Percentiles rank a stretch among this genome's conserved stretches.
These are phyloP conservation scores for Manduca sexta DNA, from an alignment of 1,140 invertebrate genomes.

Conservation along the genomic window DNA sequence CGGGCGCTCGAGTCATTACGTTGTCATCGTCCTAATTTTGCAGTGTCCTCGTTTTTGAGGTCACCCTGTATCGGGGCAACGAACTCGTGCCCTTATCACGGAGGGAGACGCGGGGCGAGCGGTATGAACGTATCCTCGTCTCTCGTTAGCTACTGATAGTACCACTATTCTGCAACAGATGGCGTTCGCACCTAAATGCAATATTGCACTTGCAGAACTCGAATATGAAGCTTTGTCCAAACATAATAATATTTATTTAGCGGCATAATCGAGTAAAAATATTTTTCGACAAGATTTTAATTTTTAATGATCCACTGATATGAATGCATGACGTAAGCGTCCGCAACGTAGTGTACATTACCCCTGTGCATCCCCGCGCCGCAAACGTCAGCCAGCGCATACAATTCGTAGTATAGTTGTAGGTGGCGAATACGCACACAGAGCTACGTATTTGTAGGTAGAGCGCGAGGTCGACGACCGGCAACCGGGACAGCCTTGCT, in stretches of 20 bases:
- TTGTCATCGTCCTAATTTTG: conserved; percentile 73
- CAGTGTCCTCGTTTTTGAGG: conserved; percentile 73
- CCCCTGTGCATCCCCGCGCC: conserved; percentile 11
- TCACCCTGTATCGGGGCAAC: conserved; percentile 70
- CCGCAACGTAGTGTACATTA: conserved; percentile 16
- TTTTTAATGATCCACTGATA: conserved; percentile 6
- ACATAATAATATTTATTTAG: too few relatives aligned
- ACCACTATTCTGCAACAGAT: conserved; percentile 52
- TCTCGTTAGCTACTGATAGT: conserved; percentile 29
- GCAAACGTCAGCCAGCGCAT: conserved; percentile 14
- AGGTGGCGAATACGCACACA: conserved; percentile 39
- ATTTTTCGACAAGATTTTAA: background rate
- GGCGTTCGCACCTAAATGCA: conserved; percentile 24
- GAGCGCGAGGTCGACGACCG: conserved; percentile 57
- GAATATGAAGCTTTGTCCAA: too few relatives aligned
- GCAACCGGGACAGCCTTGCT: conserved; percentile 69
- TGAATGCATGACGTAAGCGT: conserved; percentile 5
- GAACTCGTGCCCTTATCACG: conserved; percentile 72
- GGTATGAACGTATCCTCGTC: conserved; percentile 35
- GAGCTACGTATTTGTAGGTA: conserved; percentile 43
- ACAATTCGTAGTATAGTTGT: conserved; percentile 31
- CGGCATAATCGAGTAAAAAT: too few relatives aligned
- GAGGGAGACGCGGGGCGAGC: conserved; percentile 41
- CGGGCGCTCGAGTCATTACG: conserved; percentile 65
- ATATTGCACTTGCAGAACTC: too few relatives aligned